Conservation (phyloP, 1,140 invertebrate species). For the Drosophila seguyi region DNA sequence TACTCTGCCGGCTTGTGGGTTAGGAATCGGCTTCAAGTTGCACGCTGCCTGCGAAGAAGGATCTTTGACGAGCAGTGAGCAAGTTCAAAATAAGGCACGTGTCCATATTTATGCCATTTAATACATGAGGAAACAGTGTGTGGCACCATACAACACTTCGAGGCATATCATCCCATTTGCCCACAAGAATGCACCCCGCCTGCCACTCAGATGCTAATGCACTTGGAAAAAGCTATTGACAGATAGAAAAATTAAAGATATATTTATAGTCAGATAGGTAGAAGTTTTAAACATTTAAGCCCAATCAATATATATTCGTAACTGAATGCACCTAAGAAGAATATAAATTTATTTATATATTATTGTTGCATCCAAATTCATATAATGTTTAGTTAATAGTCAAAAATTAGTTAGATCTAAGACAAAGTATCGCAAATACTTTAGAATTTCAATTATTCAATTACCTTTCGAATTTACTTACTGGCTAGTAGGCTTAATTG, state of each 20-base stretch:
- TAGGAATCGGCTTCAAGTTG: constrained; percentile 64
- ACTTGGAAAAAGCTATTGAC: constrained; percentile 1
- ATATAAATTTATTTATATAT: background rate
- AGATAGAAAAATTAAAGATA: background rate
- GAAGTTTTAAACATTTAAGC: too few relatives aligned
- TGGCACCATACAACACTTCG: constrained; percentile 49
- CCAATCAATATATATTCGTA: background rate
- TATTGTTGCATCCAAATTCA: background rate
- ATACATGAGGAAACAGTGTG: constrained; percentile 69
- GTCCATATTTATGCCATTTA: constrained; percentile 82
- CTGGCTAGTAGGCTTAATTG: background rate
- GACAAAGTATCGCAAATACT: background rate
- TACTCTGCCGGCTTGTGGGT: constrained; percentile 58
- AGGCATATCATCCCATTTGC: constrained; percentile 41
- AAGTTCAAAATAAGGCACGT: constrained; percentile 73
- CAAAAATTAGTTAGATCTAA: background rate
- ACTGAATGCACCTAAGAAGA: background rate
- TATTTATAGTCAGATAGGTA: background rate
- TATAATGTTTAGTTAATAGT: background rate
- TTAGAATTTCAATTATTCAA: background rate
- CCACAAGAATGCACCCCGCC: constrained; percentile 40
- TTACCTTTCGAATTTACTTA: background rate
- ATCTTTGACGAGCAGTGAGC: constrained; percentile 12
- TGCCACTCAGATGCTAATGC: constrained; percentile 20
- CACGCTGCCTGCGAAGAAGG: constrained; percentile 29